A percentile compares a stretch with the other conserved stretches of the same genome.
Conservation (phyloP, 2,888 invertebrate genomes). For the Tenthredo notha region DNA sequence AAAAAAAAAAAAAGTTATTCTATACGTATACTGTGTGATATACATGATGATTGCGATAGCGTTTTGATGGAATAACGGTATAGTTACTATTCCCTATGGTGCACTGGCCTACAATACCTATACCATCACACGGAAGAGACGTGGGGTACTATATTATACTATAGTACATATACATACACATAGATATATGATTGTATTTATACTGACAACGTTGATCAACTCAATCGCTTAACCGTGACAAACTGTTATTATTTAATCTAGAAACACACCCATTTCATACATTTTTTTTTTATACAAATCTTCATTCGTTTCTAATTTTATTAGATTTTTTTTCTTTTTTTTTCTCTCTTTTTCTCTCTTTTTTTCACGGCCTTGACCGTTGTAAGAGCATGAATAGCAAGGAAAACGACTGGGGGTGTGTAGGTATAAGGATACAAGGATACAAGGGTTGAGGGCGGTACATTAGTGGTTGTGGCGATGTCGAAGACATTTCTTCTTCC, state of each 20-base stretch:
- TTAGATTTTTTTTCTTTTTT: neutral
- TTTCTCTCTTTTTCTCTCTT: neutral
- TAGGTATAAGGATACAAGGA: neutral
- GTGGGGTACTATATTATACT: neutral
- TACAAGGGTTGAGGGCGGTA: neutral
- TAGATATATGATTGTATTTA: neutral
- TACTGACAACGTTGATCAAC: neutral
- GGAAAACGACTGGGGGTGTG: neutral
- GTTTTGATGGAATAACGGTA: constrained; percentile 27
- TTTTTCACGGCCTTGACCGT: constrained; percentile 16
- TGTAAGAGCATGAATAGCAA: neutral
- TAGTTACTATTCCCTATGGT: neutral
- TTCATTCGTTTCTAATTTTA: neutral
- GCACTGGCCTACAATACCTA: constrained; percentile 9
- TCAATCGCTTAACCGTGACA: neutral
- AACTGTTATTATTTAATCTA: neutral
- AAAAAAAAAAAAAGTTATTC: neutral
- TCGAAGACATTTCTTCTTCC: constrained; percentile 34
- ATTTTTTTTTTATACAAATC: neutral
- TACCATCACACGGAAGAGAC: neutral
- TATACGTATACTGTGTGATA: neutral
- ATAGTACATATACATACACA: neutral
- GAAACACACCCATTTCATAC: neutral
- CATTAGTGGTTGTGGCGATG: neutral
- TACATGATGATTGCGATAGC: neutral